Conservation (phyloP, 2,797 vertebrate genomes). For the Ptychadena robeensis region DNA sequence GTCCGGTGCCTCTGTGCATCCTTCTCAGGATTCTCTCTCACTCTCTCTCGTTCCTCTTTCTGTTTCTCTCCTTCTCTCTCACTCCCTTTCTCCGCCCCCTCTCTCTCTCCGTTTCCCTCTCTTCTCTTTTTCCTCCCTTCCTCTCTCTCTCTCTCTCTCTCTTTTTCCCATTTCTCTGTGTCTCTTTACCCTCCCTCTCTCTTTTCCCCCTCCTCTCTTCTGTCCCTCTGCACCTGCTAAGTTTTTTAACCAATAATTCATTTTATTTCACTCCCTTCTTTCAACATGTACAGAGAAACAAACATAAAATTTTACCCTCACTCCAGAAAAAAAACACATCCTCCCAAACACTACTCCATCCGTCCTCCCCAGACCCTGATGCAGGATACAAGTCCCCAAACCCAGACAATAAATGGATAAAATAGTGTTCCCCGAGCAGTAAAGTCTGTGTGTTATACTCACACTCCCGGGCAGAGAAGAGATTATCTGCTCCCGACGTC, state of each 20-base stretch:
- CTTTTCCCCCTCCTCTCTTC: conserved; percentile 63
- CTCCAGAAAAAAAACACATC: conserved; percentile 37
- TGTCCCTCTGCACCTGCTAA: conserved; percentile 63
- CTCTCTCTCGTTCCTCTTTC: conserved; percentile 22
- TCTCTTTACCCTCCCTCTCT: conserved; percentile 28
- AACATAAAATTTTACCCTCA: conserved; percentile 34
- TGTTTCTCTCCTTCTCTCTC: conserved; percentile 18
- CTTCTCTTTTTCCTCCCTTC: conserved; percentile 20
- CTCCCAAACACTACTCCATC: conserved; percentile 39
- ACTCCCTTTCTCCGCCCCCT: conserved; percentile 3
- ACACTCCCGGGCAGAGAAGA: conserved; percentile 63
- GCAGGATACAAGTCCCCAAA: conserved; percentile 27
- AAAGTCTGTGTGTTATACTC: conserved; percentile 63
- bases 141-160: conserved; percentile 8
- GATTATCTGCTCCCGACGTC: conserved; percentile 63
- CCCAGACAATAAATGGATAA: conserved; percentile 59
- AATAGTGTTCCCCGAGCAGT: conserved; percentile 62
- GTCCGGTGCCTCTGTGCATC: conserved; percentile 52
- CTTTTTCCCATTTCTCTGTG: conserved; percentile 30
- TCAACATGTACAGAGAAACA: conserved; percentile 27
- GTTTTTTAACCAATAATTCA: conserved; percentile 52
- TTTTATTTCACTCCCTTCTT: conserved; percentile 56
- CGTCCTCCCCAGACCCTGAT: conserved; percentile 36
- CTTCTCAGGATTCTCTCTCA: conserved; percentile 21
- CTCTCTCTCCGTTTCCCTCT: conserved; percentile 16